Conservation (phyloP, 2,113 vertebrate species). For the Nanger granti region DNA sequence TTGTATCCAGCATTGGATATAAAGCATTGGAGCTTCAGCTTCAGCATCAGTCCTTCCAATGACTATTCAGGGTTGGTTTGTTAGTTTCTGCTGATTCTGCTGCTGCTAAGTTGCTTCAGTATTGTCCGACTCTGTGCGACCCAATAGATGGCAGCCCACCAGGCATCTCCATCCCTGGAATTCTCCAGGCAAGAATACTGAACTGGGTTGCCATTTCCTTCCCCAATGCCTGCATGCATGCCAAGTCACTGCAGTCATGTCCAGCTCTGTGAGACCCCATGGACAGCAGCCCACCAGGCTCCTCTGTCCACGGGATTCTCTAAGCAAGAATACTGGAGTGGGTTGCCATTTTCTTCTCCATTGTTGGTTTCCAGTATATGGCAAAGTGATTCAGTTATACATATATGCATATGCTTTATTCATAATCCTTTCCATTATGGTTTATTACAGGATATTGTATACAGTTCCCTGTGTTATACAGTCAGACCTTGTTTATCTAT, state of each 20-base stretch:
- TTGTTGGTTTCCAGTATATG: background rate
- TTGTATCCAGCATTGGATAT: background rate
- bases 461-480: background rate
- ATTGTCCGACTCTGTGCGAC: accelerated
- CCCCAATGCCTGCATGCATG: background rate
- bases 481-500: background rate
- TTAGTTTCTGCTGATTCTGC: background rate
- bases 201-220: background rate
- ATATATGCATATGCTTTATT: background rate
- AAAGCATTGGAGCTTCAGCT: background rate
- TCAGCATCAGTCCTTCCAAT: background rate
- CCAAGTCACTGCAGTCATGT: background rate
- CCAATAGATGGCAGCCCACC: background rate
- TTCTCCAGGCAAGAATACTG: background rate
- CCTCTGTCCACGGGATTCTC: background rate
- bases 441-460: background rate
- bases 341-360: background rate
- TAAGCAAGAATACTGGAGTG: background rate
- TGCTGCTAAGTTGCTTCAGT: background rate
- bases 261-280: background rate
- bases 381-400: background rate
- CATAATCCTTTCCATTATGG: background rate
- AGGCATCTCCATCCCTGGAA: background rate
- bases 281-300: background rate
- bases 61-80: background rate